phyloP scores from a whole-genome alignment of 2,797 vertebrate genomes.

The Liparis tanakae region DNA sequence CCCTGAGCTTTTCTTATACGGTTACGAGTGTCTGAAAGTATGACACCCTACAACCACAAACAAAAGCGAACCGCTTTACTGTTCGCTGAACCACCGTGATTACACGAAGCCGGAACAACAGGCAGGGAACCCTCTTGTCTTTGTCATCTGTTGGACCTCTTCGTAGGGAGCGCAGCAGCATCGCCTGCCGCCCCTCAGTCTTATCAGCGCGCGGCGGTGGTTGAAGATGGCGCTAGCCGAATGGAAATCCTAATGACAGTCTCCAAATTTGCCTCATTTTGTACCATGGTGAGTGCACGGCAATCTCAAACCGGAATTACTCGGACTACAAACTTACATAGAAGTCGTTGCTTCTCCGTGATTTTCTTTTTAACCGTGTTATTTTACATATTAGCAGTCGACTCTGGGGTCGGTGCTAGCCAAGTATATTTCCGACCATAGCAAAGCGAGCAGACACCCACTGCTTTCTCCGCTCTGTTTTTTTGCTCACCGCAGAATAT shows the following conservation, averaged over 20 bases:
- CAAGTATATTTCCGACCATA: slow-evolving; percentile 62
- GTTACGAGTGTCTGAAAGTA: accelerated
- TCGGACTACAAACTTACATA: neutral
- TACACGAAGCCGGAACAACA: slow-evolving; percentile 43
- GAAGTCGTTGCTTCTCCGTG: neutral
- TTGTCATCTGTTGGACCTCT: slow-evolving; percentile 20
- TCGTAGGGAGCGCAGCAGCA: slow-evolving; percentile 57
- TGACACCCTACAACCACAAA: accelerated
- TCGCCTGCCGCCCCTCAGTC: slow-evolving; percentile 60
- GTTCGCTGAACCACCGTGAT: neutral
- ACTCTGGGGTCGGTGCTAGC: slow-evolving; percentile 64
- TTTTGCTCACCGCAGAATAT: slow-evolving; percentile 13
- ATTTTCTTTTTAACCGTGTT: slow-evolving; percentile 35
- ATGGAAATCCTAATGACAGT: slow-evolving; percentile 99
- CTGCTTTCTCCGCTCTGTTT: slow-evolving; percentile 48
- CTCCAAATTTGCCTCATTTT: slow-evolving; percentile 98
- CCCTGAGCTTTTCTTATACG: accelerated
- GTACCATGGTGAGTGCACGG: slow-evolving; percentile 93
- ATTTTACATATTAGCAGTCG: slow-evolving; percentile 49
- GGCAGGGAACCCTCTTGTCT: slow-evolving; percentile 28
- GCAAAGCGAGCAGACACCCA: slow-evolving; percentile 67
- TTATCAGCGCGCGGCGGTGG: slow-evolving; percentile 84
- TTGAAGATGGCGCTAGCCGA: slow-evolving; percentile 98
- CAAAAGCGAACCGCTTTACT: neutral
- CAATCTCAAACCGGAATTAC: neutral